Base-by-base conservation (phyloP, 2,888 invertebrate species). In the Rhodophaea formosa region DNA sequence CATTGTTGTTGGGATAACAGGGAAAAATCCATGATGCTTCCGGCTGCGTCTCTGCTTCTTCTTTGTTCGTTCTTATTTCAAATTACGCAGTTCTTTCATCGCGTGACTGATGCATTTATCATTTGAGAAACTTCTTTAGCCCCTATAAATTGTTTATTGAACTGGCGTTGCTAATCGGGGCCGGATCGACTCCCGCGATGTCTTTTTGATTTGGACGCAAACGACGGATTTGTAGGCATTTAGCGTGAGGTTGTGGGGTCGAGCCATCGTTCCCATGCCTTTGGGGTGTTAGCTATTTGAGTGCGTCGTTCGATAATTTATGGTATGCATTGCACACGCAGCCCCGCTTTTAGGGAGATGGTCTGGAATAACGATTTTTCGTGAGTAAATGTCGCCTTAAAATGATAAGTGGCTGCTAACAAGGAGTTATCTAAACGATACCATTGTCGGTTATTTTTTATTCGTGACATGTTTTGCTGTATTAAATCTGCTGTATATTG, bases 281-380 rank as follows among this genome's bases (percentile, higher is more conserved):
- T 82, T 81, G 82, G 89, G 88, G 89, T 87, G 90, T 82, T 84
- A 86, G 90, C 90, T 90, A 90, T 90, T 90, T 90, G 86, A 84
- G 88, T 86, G 79, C 74, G 83, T 85, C 83, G 85, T 70, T 66
- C 77, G 76, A 83, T 88, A 87, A 91, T 91, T 90, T 90, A 91
- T 84, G 84, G 73, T 80, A 75, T 81, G 86, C 84, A 80, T 83
- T 81, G 82, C 79, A 80, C 72, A 78, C 65, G 59, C 62, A 71
- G 72, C 72, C 75, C 76, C 75, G 83, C 83, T 86, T 84, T 88
- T 87, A 86, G 88, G 82, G 83, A 77, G 82, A 84, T 82, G 80
- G 79, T 57, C 74, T 78, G 82, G 78, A 76, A 80, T 81, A 85
- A 80, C 80, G 78, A 83, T 84, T 86, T 84, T 80, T 78, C 73